Evolutionary conservation across 1,140 invertebrate genomes (phyloP), one percentile per base, ranked within the genome.

Genomic region (Pomacea maculata): DNA sequence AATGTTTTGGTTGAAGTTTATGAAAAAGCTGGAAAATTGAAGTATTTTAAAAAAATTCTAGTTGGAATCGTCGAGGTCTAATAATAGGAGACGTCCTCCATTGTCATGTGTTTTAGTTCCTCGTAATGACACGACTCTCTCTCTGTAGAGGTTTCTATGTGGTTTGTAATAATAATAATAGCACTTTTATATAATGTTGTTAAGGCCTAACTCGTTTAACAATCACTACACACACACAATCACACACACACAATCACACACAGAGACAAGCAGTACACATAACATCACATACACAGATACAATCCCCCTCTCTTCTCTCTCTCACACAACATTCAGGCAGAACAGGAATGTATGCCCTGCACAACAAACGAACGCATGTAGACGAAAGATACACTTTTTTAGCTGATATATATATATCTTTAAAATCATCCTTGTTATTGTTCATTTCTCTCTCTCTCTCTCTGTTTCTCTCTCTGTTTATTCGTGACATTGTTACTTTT

Each of bases 161-260:
- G 14, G 68, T 34, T 34, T 45, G 5, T 25, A 19, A 34, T 71
- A 14, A 34, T 71, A 34, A 19, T 14, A 34, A 14, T 21, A 25
- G 25, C 25, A 15, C 45, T 34, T 34, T 34, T 34, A 25, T 14
- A 45, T 71, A 14, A 71, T 1, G 25, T 7, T 15, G 15, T 0
- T 15, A 3, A 71, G 14, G 25, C 0, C 34, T 15, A 34, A 54
- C 72, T 21, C 72, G 21, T 54, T 52, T 54, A 1, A 34, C 45
- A 34, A 74, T 1, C 45, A 34, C 12, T 19, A 74, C 72, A 54
- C 72, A 74, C 72, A 45, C 72, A 74, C 72, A 45, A 25, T n/a
- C 34, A 73, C 72, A 45, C 25, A 73, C 72, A 45, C 34, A 73
- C 72, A 45, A n/a, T n/a, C 34, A 73, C 72, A 45, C 25, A 73